Evolutionary conservation across 1,140 invertebrate genomes (phyloP).

Genomic region (Eubasilissa regina): DNA sequence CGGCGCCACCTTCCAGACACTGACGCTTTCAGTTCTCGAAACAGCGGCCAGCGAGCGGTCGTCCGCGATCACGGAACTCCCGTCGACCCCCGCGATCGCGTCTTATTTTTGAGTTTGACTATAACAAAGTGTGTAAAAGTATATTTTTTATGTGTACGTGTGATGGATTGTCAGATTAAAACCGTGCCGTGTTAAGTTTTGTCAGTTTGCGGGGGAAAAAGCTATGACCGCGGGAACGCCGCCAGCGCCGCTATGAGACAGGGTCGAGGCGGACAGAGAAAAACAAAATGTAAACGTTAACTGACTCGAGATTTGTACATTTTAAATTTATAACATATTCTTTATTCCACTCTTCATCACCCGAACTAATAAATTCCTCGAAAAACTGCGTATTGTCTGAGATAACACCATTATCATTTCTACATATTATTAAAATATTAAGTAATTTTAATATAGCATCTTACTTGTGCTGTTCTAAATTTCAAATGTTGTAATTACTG

Average conservation of each 20-base stretch:
- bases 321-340: neutral
- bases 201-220: neutral
- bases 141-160: neutral
- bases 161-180: neutral
- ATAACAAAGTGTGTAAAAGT: neutral
- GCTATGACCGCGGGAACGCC: conserved; percentile 15
- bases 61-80: neutral
- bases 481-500: too few species aligned
- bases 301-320: conserved; percentile 2
- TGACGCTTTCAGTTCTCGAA: conserved; percentile 38
- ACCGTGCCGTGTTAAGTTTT: neutral
- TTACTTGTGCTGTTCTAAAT: too few species aligned
- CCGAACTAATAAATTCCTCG: too few species aligned
- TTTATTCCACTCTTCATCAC: neutral
- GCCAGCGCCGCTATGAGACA: conserved; percentile 45
- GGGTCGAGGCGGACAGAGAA: conserved; percentile 55
- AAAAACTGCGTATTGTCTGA: too few species aligned
- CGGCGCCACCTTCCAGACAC: conserved; percentile 6
- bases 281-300: conserved; percentile 55
- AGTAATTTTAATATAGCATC: too few species aligned
- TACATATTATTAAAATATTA: too few species aligned
- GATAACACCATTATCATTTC: too few species aligned
- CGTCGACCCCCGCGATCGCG: neutral
- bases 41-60: neutral
- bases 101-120: neutral